A percentile compares a stretch with the other conserved stretches of the same genome.
These are phyloP conservation scores for Argentina silus DNA, from an alignment of 2,797 vertebrate genomes.

Conservation along the genomic window DNA sequence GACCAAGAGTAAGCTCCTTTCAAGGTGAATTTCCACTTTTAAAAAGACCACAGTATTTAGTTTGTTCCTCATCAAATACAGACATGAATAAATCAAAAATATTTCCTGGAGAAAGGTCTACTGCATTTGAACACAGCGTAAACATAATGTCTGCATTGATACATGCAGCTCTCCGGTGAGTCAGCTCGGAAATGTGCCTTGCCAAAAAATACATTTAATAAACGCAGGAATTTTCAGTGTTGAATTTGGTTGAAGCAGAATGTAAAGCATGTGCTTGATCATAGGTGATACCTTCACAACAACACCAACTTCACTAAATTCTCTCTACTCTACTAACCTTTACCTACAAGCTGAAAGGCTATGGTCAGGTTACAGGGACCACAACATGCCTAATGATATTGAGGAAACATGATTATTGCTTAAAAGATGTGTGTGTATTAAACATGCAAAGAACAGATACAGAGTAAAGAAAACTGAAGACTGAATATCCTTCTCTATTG, in stretches of 20 bases:
- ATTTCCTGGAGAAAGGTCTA: constrained; percentile 22
- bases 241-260: constrained; percentile 51
- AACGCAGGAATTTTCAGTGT: constrained; percentile 44
- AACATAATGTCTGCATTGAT: constrained; percentile 31
- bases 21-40: constrained; percentile 2
- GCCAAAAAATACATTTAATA: constrained; percentile 55
- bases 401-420: neutral
- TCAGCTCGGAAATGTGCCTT: constrained; percentile 16
- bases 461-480: constrained; percentile 2
- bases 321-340: constrained; percentile 11
- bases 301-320: constrained; percentile 8
- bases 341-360: constrained; percentile 27
- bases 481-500: constrained; percentile 26
- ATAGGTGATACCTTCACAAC: constrained; percentile 24
- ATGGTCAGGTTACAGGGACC: constrained; percentile 15
- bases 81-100: constrained; percentile 24
- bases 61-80: neutral
- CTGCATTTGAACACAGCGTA: constrained; percentile 19
- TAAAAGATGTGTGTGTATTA: neutral
- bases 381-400: constrained; percentile 21
- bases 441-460: neutral
- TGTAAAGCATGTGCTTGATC: constrained; percentile 34
- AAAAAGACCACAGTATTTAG: neutral
- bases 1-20: constrained; percentile 19
- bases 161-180: constrained; percentile 25